These are phyloP conservation scores for Kryptolebias ocellatus DNA, from an alignment of 2,797 vertebrate species.

Conservation along the genomic window DNA sequence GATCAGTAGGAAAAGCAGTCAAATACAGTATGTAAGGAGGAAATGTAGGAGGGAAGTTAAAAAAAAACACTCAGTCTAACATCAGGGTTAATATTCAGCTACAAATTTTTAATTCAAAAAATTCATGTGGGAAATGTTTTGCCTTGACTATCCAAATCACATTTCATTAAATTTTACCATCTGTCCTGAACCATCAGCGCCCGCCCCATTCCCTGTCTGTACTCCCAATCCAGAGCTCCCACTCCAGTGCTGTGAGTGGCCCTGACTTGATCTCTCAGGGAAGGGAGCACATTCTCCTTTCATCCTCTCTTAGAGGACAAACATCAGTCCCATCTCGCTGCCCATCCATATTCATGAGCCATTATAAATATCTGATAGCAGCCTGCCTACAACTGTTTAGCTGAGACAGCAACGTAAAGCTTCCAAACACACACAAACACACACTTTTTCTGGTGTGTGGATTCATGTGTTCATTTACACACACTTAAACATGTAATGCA, in stretches of 20 bases:
- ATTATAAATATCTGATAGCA: slow-evolving; percentile 89
- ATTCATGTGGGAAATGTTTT: slow-evolving; percentile 50
- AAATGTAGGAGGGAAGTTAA: too few relatives aligned
- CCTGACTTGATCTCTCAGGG: slow-evolving; percentile 78
- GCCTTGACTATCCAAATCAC: slow-evolving; percentile 62
- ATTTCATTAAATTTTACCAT: slow-evolving; percentile 69
- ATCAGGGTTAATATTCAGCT: slow-evolving; percentile 43
- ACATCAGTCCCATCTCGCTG: slow-evolving; percentile 84
- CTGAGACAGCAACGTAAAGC: slow-evolving; percentile 70
- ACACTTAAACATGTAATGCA: slow-evolving; percentile 37
- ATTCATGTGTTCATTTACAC: slow-evolving; percentile 22
- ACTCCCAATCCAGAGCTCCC: slow-evolving; percentile 47
- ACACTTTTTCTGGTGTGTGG: slow-evolving; percentile 28
- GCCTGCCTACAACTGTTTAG: slow-evolving; percentile 84
- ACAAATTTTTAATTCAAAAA: slow-evolving; percentile 52
- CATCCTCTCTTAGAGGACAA: slow-evolving; percentile 88
- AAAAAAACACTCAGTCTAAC: slow-evolving; percentile 5
- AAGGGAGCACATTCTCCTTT: slow-evolving; percentile 83
- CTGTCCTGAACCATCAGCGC: slow-evolving; percentile 50
- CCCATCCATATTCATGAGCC: slow-evolving; percentile 87
- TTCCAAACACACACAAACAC: slow-evolving; percentile 16
- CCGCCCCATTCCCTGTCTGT: slow-evolving; percentile 38
- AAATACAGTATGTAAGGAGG: background rate
- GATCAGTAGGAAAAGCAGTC: background rate
- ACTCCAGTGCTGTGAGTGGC: slow-evolving; percentile 56